Evolutionary conservation across 2,888 invertebrate species (phyloP).

Genomic region (Hedychridium roseum): DNA sequence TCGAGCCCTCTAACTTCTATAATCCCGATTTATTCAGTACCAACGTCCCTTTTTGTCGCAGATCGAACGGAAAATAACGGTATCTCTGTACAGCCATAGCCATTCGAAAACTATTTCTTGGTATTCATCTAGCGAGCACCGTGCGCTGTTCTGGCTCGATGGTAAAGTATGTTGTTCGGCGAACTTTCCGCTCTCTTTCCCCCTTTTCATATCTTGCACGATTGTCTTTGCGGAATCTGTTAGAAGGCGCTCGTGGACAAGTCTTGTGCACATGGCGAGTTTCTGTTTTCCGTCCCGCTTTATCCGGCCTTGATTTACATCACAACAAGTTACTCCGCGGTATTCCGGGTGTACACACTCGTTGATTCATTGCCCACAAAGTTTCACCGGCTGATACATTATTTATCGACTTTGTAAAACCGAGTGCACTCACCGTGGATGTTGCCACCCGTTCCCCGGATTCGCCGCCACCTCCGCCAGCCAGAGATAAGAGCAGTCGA

Average conservation of each 20-base stretch:
- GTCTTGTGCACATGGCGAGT: constrained; percentile 19
- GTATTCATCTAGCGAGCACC: no score
- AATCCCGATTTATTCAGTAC: no score
- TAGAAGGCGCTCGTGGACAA: constrained; percentile 12
- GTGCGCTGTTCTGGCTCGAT: no score
- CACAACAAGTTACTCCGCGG: constrained; percentile 32
- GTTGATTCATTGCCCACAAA: constrained; percentile 32
- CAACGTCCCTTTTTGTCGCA: no score
- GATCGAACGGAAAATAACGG: no score
- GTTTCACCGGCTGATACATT: constrained; percentile 38
- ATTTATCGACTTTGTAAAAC: constrained; percentile 34
- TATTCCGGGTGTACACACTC: constrained; percentile 27
- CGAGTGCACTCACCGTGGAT: constrained; percentile 8
- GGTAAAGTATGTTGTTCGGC: no score
- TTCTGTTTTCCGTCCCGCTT: constrained; percentile 35
- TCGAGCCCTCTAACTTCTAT: no score
- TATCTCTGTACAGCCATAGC: no score
- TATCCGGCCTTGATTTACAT: constrained; percentile 37
- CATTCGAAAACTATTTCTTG: no score
- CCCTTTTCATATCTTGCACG: constrained; percentile 7
- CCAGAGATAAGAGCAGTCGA: no score
- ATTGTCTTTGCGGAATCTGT: constrained; percentile 13
- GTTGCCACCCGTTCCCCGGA: neutral
- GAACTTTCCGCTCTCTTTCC: constrained; percentile 2
- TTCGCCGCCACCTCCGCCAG: neutral